Evolutionary conservation across 2,797 vertebrate genomes (phyloP).

Genomic region (Platalea minor): DNA sequence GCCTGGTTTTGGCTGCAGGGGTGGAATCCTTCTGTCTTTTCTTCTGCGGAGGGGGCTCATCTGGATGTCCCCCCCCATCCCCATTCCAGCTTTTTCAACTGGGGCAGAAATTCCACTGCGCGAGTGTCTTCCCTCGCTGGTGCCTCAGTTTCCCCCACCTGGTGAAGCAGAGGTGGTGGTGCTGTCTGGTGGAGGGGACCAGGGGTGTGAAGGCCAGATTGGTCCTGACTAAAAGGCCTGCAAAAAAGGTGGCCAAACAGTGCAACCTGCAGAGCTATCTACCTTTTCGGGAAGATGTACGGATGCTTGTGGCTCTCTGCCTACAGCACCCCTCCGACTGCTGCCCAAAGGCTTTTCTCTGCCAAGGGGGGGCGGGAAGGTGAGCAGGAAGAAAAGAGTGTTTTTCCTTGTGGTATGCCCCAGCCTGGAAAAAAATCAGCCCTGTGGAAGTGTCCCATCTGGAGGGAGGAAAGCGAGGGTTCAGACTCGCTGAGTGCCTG

Average conservation of each 20-base stretch:
- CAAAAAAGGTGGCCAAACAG: not conserved
- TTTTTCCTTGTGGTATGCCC: not conserved
- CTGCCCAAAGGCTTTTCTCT: not conserved
- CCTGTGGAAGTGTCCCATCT: not conserved
- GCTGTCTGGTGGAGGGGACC: not conserved
- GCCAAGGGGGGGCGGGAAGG: too few species aligned
- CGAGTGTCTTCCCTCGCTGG: not conserved
- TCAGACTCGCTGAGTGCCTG: not conserved
- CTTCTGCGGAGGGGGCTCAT: fast-evolving
- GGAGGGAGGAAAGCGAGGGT: not conserved
- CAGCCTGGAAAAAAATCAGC: not conserved
- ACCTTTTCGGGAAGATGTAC: not conserved
- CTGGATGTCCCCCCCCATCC: not conserved
- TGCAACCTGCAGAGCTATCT: not conserved
- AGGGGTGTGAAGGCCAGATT: fast-evolving
- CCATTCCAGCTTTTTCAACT: not conserved
- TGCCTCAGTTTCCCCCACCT: not conserved
- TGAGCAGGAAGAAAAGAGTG: not conserved
- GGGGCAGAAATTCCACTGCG: not conserved
- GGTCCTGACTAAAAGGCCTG: not conserved
- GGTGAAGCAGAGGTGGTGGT: not conserved
- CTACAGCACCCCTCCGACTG: not conserved
- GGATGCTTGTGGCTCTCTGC: not conserved
- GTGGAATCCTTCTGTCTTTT: not conserved
- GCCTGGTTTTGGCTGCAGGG: not conserved